Conservation (phyloP, 1,140 invertebrate species). For the Anastrepha obliqua region DNA sequence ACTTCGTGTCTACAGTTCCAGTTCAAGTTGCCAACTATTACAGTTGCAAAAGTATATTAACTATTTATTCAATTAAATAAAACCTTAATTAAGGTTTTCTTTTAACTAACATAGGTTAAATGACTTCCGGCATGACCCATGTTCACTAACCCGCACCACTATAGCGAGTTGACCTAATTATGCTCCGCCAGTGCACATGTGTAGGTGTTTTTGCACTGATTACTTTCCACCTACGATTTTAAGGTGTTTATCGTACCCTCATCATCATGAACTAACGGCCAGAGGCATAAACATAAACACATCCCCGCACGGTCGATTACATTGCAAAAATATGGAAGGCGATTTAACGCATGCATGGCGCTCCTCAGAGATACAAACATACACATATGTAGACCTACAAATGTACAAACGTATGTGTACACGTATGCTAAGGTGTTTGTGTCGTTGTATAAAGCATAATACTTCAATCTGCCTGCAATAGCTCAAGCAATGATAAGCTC, state of each 20-base stretch:
- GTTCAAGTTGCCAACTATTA: too few relatives aligned
- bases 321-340: not conserved
- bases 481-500: slow-evolving; percentile 29
- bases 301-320: slow-evolving; percentile 20
- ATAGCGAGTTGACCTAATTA: not conserved
- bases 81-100: not conserved
- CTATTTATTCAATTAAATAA: too few relatives aligned
- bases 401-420: not conserved
- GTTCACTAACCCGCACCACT: not conserved
- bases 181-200: not conserved
- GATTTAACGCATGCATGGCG: not conserved
- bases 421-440: not conserved
- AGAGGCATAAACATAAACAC: not conserved
- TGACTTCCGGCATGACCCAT: not conserved
- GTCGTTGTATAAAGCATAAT: not conserved
- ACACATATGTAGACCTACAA: not conserved
- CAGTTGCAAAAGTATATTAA: too few relatives aligned
- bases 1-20: too few relatives aligned
- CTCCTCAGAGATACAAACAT: not conserved
- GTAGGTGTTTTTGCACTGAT: not conserved
- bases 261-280: not conserved
- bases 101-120: not conserved
- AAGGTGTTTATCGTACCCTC: not conserved
- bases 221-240: not conserved
- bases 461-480: slow-evolving; percentile 20